These are phyloP conservation scores for Telmatherina bonti DNA, from an alignment of 2,797 vertebrate species.

Conservation along the genomic window DNA sequence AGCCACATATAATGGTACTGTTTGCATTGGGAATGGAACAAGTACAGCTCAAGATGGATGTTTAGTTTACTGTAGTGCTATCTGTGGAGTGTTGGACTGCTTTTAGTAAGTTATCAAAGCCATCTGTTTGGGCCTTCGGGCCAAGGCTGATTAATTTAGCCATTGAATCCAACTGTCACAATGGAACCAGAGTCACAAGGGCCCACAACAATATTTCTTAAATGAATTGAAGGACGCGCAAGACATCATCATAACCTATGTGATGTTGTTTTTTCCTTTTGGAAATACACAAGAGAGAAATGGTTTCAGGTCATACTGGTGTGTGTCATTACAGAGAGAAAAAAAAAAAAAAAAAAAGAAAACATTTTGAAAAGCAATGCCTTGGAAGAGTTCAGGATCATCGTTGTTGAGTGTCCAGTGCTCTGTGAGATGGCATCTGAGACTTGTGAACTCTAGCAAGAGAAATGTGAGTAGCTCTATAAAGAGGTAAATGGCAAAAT, in stretches of 20 bases:
- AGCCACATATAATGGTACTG: constrained; percentile 76
- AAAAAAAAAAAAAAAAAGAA: constrained; percentile 16
- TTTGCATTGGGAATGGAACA: constrained; percentile 72
- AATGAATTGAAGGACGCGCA: constrained; percentile 56
- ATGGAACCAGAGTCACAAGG: constrained; percentile 71
- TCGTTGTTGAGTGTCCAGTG: constrained; percentile 17
- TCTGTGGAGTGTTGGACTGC: constrained; percentile 79
- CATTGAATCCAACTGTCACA: constrained; percentile 79
- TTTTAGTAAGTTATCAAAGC: constrained; percentile 82
- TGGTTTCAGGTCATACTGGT: constrained; percentile 34
- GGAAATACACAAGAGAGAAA: constrained; percentile 20
- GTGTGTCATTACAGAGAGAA: constrained; percentile 25
- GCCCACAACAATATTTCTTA: constrained; percentile 80
- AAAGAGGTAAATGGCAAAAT: constrained; percentile 20
- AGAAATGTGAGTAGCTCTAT: constrained; percentile 6
- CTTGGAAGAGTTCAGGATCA: constrained; percentile 14
- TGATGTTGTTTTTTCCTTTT: constrained; percentile 24
- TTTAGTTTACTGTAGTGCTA: constrained; percentile 76
- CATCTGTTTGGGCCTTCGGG: constrained; percentile 80
- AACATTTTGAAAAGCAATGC: constrained; percentile 4
- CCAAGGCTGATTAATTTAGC: constrained; percentile 85
- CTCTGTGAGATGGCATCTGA: constrained; percentile 9
- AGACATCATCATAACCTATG: constrained; percentile 23
- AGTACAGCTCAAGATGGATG: constrained; percentile 77
- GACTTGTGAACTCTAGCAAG: constrained; percentile 1